These are phyloP conservation scores for Eupelmus urozonus DNA, from an alignment of 2,888 invertebrate genomes.

Conservation along the genomic window DNA sequence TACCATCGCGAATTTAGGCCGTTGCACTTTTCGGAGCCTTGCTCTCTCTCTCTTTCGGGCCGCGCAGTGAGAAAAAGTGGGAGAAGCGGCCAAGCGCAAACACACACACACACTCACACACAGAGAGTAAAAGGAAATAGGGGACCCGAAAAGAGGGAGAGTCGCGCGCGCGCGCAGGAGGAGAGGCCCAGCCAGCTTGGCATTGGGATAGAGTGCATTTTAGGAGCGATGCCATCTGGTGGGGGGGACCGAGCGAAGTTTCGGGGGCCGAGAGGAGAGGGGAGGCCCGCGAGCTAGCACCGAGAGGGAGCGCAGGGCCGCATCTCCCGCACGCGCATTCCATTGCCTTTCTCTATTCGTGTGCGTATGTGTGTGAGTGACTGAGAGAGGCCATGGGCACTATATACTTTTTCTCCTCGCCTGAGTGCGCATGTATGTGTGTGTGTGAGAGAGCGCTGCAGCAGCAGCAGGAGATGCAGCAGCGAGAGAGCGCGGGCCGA, in stretches of 20 bases:
- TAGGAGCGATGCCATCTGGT: background rate
- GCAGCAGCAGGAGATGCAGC: constrained; percentile 9
- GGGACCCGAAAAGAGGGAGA: background rate
- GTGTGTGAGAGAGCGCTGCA: background rate
- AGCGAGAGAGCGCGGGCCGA: constrained; percentile 18
- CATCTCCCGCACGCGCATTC: constrained; percentile 49
- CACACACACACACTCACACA: too few relatives aligned
- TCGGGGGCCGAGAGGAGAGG: constrained; percentile 61
- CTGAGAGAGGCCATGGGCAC: constrained; percentile 17
- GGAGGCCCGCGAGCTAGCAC: constrained; percentile 69
- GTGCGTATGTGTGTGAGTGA: constrained; percentile 12
- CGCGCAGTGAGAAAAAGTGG: background rate
- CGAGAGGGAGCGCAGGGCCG: constrained; percentile 64
- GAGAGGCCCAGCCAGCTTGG: constrained; percentile 61
- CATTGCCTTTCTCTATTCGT: constrained; percentile 14
- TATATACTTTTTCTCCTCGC: constrained; percentile 18
- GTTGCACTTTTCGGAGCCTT: constrained; percentile 76
- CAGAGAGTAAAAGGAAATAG: background rate
- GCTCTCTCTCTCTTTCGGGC: constrained; percentile 59
- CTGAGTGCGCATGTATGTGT: background rate
- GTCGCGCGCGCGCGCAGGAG: constrained; percentile 56
- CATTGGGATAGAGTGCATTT: constrained; percentile 26
- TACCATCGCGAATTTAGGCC: constrained; percentile 76
- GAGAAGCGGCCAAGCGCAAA: background rate
- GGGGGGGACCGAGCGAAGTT: background rate